Conservation (phyloP, 2,888 invertebrate genomes). For the Lasioglossum lativentre region DNA sequence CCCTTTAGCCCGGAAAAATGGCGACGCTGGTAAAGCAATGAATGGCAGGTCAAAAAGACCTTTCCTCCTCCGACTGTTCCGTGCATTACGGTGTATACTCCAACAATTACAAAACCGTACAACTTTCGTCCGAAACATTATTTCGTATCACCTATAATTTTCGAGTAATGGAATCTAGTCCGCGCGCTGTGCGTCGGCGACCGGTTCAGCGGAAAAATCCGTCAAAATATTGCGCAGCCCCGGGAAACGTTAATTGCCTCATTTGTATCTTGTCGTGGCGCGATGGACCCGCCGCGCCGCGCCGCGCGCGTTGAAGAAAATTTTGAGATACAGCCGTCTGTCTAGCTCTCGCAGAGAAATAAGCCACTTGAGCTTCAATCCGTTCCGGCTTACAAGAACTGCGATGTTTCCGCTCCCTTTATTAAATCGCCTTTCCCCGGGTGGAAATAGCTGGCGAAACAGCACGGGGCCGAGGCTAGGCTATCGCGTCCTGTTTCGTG, state of each 20-base stretch:
- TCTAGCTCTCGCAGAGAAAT: conserved; percentile 40
- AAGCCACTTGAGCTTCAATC: conserved; percentile 58
- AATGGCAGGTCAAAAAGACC: too few relatives aligned
- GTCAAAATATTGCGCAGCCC: conserved; percentile 19
- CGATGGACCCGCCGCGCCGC: neutral
- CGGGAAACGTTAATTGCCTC: conserved; percentile 33
- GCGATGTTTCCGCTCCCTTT: conserved; percentile 54
- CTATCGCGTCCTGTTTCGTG: conserved; percentile 61
- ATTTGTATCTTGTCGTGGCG: conserved; percentile 27
- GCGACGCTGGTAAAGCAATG: too few relatives aligned
- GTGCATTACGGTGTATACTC: too few relatives aligned
- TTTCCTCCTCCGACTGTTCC: too few relatives aligned
- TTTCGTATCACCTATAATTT: neutral
- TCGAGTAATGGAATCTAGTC: neutral
- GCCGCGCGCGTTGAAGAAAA: conserved; percentile 27
- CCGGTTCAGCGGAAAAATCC: too few relatives aligned
- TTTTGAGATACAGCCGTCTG: conserved; percentile 43
- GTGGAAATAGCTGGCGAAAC: conserved; percentile 32
- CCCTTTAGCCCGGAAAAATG: too few relatives aligned
- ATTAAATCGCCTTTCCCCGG: conserved; percentile 54
- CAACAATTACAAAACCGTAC: too few relatives aligned
- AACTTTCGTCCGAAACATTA: too few relatives aligned
- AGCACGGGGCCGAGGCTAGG: conserved; percentile 31
- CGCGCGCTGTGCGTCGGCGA: too few relatives aligned
- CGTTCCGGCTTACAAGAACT: conserved; percentile 55